Percentiles rank a stretch among this genome's conserved stretches.
phyloP scores from a whole-genome alignment of 2,113 vertebrate species.

The Mus pahari region DNA sequence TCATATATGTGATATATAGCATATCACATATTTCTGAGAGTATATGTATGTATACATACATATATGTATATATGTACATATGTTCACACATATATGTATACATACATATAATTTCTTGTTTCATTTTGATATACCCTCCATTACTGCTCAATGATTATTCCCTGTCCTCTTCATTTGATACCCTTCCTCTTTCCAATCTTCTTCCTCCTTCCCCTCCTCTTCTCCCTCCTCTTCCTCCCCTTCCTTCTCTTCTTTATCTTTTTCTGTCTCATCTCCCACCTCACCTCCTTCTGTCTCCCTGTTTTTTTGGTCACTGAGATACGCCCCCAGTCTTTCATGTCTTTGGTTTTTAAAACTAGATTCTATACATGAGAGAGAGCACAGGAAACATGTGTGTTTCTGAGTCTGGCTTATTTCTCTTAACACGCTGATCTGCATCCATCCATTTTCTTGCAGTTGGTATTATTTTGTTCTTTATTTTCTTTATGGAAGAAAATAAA shows the following conservation, averaged over 20 bases:
- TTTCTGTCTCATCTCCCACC: not conserved
- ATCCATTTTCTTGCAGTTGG: not conserved
- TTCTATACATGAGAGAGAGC: no score
- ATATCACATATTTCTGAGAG: not conserved
- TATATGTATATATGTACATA: not conserved
- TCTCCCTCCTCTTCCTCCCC: accelerated
- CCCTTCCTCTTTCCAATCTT: not conserved
- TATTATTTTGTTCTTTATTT: not conserved
- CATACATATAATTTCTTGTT: not conserved
- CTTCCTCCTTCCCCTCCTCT: not conserved
- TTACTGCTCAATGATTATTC: not conserved
- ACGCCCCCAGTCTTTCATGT: not conserved
- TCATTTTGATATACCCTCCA: not conserved
- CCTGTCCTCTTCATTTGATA: not conserved
- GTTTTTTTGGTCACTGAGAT: not conserved
- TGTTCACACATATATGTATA: no score
- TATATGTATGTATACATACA: not conserved
- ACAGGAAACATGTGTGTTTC: not conserved
- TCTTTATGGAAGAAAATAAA: not conserved
- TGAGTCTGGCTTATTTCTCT: not conserved
- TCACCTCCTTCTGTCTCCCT: not conserved
- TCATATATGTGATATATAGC: no score
- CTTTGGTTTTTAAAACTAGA: not conserved
- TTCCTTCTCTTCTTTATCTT: no score
- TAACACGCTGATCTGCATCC: not conserved